phyloP scores from a whole-genome alignment of 2,113 vertebrate genomes.

The Onychostruthus taczanowskii region DNA sequence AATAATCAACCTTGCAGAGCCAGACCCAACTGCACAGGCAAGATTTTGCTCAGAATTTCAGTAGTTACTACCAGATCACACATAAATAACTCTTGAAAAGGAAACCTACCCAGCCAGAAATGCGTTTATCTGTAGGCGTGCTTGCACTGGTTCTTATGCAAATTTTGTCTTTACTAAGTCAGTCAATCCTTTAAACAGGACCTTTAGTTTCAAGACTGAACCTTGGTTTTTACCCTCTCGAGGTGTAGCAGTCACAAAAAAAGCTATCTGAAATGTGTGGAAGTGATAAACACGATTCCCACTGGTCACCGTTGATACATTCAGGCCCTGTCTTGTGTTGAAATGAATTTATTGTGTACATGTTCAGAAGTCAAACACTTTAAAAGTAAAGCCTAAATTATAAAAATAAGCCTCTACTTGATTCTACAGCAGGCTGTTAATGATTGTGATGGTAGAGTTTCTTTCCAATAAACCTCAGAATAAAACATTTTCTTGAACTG shows the following conservation, averaged over 20 bases:
- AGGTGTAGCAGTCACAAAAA: not conserved
- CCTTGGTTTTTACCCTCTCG: not conserved
- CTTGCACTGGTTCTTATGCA: not conserved
- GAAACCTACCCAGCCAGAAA: not conserved
- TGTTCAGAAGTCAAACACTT: not conserved
- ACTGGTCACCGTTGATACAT: not conserved
- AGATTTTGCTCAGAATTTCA: not conserved
- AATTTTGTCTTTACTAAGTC: not conserved
- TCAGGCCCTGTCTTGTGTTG: not conserved
- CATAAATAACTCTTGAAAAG: not conserved
- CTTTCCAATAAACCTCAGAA: not conserved
- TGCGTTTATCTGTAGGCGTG: not conserved
- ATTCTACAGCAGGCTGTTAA: not conserved
- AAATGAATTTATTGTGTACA: not conserved
- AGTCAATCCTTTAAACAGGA: not conserved
- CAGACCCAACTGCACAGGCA: conserved; percentile 14
- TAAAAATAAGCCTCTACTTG: not conserved
- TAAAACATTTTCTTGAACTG: not conserved
- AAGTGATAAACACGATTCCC: not conserved
- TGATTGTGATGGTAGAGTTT: not conserved
- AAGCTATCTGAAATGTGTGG: not conserved
- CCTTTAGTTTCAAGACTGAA: not conserved
- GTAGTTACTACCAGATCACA: not conserved
- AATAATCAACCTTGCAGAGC: conserved; percentile 6
- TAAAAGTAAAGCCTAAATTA: not conserved